Conservation (phyloP, 2,888 invertebrate genomes). For the Protodeltote pygarga region DNA sequence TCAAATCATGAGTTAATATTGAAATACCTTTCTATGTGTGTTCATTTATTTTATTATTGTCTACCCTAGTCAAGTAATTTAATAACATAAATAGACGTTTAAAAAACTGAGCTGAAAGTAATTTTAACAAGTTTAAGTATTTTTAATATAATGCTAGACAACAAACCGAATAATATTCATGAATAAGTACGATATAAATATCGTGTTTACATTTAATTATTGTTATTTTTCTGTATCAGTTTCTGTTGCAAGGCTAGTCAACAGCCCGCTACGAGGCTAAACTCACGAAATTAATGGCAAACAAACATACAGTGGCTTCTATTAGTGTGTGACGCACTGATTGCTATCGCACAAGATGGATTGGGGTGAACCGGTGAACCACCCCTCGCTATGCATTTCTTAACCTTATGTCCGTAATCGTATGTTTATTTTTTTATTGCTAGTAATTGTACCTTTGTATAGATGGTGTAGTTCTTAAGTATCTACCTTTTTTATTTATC, state of each 20-base stretch:
- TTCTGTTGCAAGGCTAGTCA: conserved; percentile 24
- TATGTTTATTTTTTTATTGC: conserved; percentile 5
- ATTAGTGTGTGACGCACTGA: conserved; percentile 59
- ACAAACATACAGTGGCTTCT: conserved; percentile 57
- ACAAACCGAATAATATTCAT: conserved; percentile 15
- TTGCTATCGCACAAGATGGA: conserved; percentile 61
- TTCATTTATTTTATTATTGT: conserved; percentile 5
- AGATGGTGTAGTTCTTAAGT: background rate
- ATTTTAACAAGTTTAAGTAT: conserved; percentile 1
- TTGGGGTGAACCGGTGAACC: conserved; percentile 38
- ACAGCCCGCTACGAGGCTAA: conserved; percentile 34
- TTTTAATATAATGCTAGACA: too few relatives aligned
- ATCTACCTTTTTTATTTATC: too few relatives aligned
- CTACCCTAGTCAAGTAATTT: background rate
- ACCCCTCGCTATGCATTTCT: conserved; percentile 39
- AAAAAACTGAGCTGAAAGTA: too few relatives aligned
- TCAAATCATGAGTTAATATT: conserved; percentile 14
- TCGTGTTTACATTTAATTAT: conserved; percentile 32
- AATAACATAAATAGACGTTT: too few relatives aligned
- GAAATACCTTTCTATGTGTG: conserved; percentile 2
- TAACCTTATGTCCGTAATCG: conserved; percentile 3
- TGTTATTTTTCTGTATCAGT: conserved; percentile 33
- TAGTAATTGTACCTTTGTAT: background rate
- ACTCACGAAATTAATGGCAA: conserved; percentile 56
- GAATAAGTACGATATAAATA: conserved; percentile 18